These are phyloP conservation scores for Muscicapa adusta DNA, from an alignment of 2,113 vertebrate species.

Conservation along the genomic window DNA sequence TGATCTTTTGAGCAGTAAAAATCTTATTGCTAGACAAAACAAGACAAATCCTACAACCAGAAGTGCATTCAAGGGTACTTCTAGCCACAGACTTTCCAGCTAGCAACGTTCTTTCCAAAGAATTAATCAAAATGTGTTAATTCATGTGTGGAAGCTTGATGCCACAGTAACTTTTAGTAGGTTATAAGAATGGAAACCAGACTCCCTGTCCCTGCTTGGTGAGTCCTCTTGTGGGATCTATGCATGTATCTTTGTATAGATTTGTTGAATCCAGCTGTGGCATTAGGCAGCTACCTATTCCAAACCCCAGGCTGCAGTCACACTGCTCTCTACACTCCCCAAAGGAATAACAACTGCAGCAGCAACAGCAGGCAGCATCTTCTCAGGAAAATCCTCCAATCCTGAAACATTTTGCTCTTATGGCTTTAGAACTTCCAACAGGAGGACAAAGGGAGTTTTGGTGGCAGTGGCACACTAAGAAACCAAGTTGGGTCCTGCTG, in stretches of 20 bases:
- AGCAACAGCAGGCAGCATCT: not conserved
- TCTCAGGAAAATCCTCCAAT: not conserved
- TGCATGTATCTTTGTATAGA: not conserved
- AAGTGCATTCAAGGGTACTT: not conserved
- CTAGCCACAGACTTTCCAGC: not conserved
- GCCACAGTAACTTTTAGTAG: not conserved
- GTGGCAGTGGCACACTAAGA: not conserved
- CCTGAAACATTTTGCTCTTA: not conserved
- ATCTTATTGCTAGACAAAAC: not conserved
- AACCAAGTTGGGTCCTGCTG: not conserved
- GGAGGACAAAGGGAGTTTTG: not conserved
- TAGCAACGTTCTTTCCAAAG: not conserved
- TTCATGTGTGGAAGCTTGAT: not conserved
- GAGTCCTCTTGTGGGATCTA: not conserved
- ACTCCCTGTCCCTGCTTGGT: not conserved
- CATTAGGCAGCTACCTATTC: not conserved
- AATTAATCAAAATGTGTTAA: not conserved
- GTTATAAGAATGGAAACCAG: not conserved
- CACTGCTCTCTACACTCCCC: not conserved
- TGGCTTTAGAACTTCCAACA: not conserved
- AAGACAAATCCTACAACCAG: not conserved
- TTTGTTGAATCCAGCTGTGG: fast-evolving
- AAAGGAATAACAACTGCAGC: not conserved
- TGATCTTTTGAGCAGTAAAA: not conserved
- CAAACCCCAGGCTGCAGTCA: not conserved